phyloP scores from a whole-genome alignment of 1,140 invertebrate genomes.

The Cataglyphis hispanica region DNA sequence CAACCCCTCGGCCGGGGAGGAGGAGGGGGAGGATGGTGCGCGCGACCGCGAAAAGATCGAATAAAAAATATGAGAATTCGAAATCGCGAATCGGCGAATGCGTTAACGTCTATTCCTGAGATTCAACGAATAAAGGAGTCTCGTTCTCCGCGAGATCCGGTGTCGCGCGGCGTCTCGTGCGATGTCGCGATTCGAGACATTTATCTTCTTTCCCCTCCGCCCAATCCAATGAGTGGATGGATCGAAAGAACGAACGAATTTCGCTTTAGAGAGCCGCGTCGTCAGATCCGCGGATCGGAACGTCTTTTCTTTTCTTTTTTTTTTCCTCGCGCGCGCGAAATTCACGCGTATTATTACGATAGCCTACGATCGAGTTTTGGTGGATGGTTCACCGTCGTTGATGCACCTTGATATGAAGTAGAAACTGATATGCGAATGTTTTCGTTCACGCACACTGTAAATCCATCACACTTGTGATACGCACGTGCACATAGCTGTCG shows the following conservation, averaged over 20 bases:
- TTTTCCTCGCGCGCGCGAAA: background rate
- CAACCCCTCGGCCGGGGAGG: background rate
- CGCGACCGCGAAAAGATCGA: slow-evolving; percentile 21
- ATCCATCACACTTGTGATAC: slow-evolving; percentile 1
- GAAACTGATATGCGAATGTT: slow-evolving; percentile 59
- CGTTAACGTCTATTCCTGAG: slow-evolving; percentile 59
- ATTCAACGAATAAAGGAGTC: slow-evolving; percentile 50
- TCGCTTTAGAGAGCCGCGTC: slow-evolving; percentile 23
- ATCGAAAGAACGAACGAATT: background rate
- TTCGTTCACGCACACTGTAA: slow-evolving; percentile 44
- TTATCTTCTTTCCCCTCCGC: background rate
- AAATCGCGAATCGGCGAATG: slow-evolving; percentile 55
- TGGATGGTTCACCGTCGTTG: slow-evolving; percentile 58
- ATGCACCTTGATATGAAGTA: slow-evolving; percentile 60
- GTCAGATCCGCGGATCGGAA: background rate
- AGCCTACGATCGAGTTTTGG: slow-evolving; percentile 38
- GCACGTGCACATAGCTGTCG: slow-evolving; percentile 35
- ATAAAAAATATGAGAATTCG: slow-evolving; percentile 50
- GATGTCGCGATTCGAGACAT: slow-evolving; percentile 5
- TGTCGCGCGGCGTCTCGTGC: background rate
- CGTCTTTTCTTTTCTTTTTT: background rate
- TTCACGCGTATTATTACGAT: background rate
- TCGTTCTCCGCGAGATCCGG: background rate
- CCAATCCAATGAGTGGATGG: background rate
- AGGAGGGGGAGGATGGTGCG: background rate